Conservation (phyloP, 2,888 invertebrate species). For the Lasioglossum marginatum region DNA sequence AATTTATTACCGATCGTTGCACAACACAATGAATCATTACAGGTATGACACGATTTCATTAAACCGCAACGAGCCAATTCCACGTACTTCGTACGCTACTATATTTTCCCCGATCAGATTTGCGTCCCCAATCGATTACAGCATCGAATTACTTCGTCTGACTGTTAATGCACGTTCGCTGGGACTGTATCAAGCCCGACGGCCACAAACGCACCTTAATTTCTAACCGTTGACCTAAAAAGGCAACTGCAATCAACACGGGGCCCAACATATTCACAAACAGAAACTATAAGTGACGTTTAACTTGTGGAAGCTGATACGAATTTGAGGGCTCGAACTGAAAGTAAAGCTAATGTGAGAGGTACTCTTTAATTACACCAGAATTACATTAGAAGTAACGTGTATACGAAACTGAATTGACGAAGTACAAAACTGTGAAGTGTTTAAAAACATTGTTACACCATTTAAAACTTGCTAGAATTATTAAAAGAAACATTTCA, state of each 20-base stretch:
- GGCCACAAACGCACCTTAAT: neutral
- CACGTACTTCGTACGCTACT: neutral
- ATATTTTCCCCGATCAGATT: neutral
- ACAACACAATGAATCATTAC: neutral
- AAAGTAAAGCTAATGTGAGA: neutral
- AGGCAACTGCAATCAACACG: neutral
- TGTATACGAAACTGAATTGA: too few relatives aligned
- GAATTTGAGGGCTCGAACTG: neutral
- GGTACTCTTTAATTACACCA: neutral
- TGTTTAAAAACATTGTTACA: too few relatives aligned
- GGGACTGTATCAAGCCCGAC: conserved; percentile 9
- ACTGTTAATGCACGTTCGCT: conserved; percentile 32
- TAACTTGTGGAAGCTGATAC: neutral
- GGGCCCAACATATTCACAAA: neutral
- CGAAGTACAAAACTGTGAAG: too few relatives aligned
- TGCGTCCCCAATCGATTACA: neutral
- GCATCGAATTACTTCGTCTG: conserved; percentile 14
- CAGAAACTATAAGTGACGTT: neutral
- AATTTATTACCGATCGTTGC: neutral
- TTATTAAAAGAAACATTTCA: too few relatives aligned
- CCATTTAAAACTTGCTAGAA: too few relatives aligned
- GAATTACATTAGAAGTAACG: too few relatives aligned
- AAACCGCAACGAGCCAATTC: neutral
- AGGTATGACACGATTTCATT: neutral
- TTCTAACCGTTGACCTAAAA: neutral